These are phyloP conservation scores for Manis crassicaudata DNA, from an alignment of 2,797 vertebrate genomes.

Conservation along the genomic window DNA sequence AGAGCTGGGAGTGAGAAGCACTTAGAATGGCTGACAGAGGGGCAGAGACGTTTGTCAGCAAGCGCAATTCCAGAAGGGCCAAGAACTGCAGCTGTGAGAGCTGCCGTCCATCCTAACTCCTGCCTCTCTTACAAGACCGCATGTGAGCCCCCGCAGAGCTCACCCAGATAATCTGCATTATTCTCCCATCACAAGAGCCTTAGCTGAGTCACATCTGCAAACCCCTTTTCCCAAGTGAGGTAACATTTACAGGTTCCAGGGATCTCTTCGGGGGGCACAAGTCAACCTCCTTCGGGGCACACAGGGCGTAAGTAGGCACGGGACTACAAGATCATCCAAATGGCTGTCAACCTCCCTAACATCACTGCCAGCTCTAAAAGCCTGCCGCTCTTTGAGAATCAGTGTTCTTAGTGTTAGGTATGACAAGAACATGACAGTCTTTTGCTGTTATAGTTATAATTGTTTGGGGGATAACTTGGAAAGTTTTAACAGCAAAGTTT, in stretches of 20 bases:
- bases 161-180: neutral
- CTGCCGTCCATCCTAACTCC: neutral
- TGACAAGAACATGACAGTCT: neutral
- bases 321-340: neutral
- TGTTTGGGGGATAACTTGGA: neutral
- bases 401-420: neutral
- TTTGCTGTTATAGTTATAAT: neutral
- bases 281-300: too few species aligned
- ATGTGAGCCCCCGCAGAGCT: neutral
- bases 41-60: neutral
- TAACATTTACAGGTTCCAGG: neutral
- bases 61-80: too few species aligned
- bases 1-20: neutral
- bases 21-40: neutral
- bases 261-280: neutral
- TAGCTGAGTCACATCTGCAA: neutral
- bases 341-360: neutral
- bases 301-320: neutral
- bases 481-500: constrained; percentile 14
- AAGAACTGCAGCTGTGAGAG: neutral
- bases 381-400: neutral
- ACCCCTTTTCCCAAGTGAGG: neutral
- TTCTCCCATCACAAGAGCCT: neutral
- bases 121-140: neutral
- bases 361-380: neutral